Evolutionary conservation across 2,113 vertebrate genomes (phyloP), one percentile per base, ranked within the genome.

Genomic region (Paracyprichromis sp.): DNA sequence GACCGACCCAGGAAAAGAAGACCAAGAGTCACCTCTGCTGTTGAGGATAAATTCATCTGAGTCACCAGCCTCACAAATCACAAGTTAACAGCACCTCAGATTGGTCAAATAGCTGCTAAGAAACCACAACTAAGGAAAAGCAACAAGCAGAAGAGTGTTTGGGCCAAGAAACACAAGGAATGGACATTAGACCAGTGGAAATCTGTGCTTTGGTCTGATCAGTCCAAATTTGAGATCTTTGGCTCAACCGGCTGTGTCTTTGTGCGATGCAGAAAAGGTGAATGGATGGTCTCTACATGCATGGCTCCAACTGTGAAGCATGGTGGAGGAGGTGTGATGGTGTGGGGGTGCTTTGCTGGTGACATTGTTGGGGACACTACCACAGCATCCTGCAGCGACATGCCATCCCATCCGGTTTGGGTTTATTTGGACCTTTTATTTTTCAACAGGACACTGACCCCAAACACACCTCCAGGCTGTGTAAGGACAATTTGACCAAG

Each of bases 371-470:
- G 24, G 24, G 54, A 57, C 54, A 57, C 0, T 57, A 29, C 24
- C 12, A 26, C 54, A 14, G 24, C 54, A 57, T 57, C 54, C 54
- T 26, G 54, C 54, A 14, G 21, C 1, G 13, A 29, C 53, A 11
- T 34, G 59, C 5, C 4, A 63, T 63, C 57, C 29, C 0, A 34
- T 19, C 59, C 0, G 2, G 59, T 63, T 63, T 63, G 9, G 9
- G 3, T 63, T 63, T 34, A 63, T 19, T 63, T 63, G 29, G 59
- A 2, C 16, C 59, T 19, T 63, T 63, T 34, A 36, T 36, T 63
- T 36, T 63, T 63, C 9, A 63, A 63, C 16, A 36, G 29, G 2
- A 2, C 29, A 36, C 17, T 36, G 31, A 63, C 16, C 17, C 4
- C 31, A 63, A 36, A 63, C 59, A 19, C 29, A 63, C 59, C 29